Evolutionary conservation across 2,113 vertebrate species (phyloP).

Genomic region (Nannobrachium achirus): DNA sequence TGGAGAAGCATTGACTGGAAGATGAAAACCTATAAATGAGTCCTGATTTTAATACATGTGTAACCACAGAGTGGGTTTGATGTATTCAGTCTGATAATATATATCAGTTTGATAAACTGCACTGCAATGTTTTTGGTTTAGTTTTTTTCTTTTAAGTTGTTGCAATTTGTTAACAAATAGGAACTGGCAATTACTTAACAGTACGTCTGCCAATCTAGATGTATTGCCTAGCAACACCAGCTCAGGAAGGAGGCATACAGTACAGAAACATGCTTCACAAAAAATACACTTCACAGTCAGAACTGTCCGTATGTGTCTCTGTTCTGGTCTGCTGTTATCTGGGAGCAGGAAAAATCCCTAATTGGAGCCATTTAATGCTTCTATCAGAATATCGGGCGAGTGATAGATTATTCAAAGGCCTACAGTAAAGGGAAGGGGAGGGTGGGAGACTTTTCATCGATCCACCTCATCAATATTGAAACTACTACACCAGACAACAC

Average conservation of each 20-base stretch:
- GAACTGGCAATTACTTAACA: neutral
- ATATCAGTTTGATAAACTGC: neutral
- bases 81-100: slow-evolving; percentile 9
- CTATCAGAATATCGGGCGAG: slow-evolving; percentile 51
- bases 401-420: slow-evolving; percentile 54
- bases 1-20: slow-evolving; percentile 16
- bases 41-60: no score
- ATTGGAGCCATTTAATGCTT: slow-evolving; percentile 53
- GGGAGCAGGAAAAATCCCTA: slow-evolving; percentile 34
- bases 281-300: neutral
- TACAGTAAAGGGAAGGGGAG: slow-evolving; percentile 32
- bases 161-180: neutral
- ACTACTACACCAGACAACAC: slow-evolving; percentile 34
- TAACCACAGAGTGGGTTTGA: no score
- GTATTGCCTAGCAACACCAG: neutral
- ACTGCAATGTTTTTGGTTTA: neutral
- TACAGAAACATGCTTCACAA: neutral
- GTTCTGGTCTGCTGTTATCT: slow-evolving; percentile 10
- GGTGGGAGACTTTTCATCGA: slow-evolving; percentile 41
- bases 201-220: neutral
- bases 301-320: slow-evolving; percentile 1
- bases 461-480: slow-evolving; percentile 65
- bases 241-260: neutral
- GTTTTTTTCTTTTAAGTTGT: neutral
- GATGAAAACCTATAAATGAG: slow-evolving; percentile 40